Evolutionary conservation across 2,797 vertebrate species (phyloP).

Genomic region (Apogon talboti): DNA sequence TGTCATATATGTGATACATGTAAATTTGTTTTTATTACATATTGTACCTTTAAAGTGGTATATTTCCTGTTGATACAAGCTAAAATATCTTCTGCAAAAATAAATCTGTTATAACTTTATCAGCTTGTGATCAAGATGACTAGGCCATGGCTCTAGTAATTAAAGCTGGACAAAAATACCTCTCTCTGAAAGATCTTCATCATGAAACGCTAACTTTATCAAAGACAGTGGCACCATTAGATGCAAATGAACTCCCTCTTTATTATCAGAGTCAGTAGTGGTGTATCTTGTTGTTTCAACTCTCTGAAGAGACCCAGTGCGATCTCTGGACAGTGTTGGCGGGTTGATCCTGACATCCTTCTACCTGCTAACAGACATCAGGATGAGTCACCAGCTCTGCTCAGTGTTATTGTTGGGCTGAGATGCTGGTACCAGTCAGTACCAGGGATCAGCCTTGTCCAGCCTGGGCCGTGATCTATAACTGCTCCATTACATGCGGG

Average conservation of each 20-base stretch:
- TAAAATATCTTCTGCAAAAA: too few species aligned
- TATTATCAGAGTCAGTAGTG: background rate
- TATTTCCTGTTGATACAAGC: too few species aligned
- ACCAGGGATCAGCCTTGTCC: slow-evolving; percentile 50
- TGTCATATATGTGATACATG: too few species aligned
- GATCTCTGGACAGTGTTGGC: slow-evolving; percentile 37
- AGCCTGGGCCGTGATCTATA: slow-evolving; percentile 68
- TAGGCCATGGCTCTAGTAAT: too few species aligned
- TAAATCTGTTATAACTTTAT: background rate
- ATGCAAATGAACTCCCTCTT: background rate
- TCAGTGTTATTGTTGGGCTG: slow-evolving; percentile 57
- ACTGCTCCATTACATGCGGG: slow-evolving; percentile 25
- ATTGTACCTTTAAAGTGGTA: too few species aligned
- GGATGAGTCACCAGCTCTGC: slow-evolving; percentile 44
- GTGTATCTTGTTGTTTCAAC: background rate
- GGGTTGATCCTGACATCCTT: slow-evolving; percentile 21
- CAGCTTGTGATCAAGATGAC: too few species aligned
- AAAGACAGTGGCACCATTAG: too few species aligned
- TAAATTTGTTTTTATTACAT: too few species aligned
- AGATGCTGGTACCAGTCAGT: slow-evolving; percentile 66
- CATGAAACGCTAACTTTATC: too few species aligned
- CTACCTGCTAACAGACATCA: slow-evolving; percentile 36
- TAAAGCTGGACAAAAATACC: too few species aligned
- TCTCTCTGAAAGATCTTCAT: too few species aligned
- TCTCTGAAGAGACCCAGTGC: background rate